These are phyloP conservation scores for Nymphalis c-album DNA, from an alignment of 2,888 invertebrate species.

Conservation along the genomic window DNA sequence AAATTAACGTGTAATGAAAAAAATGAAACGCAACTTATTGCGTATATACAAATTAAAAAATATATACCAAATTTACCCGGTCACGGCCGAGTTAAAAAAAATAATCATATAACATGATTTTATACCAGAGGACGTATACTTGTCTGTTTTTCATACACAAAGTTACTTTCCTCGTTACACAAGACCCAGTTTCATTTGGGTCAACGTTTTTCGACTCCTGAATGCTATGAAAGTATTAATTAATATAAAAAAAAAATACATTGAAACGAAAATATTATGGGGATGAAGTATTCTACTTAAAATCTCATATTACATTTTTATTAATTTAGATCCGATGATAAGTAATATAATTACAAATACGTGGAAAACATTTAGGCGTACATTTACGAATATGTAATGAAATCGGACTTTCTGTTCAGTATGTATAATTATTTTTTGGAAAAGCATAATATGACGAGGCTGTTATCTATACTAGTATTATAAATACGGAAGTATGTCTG, in stretches of 20 bases:
- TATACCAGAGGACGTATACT: constrained; percentile 26
- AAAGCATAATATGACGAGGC: too few relatives aligned
- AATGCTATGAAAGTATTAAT: constrained; percentile 34
- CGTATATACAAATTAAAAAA: not conserved
- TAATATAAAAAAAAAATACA: constrained; percentile 30
- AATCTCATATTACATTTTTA: not conserved
- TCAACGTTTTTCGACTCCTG: constrained; percentile 34
- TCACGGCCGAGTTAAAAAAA: constrained; percentile 18
- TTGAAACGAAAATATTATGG: constrained; percentile 15
- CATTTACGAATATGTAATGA: too few relatives aligned
- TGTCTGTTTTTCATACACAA: constrained; percentile 33
- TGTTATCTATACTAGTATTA: too few relatives aligned
- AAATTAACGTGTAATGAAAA: too few relatives aligned
- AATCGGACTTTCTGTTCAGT: too few relatives aligned
- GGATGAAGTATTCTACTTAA: not conserved
- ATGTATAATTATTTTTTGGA: too few relatives aligned
- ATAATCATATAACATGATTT: constrained; percentile 23
- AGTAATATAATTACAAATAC: too few relatives aligned
- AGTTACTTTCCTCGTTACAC: constrained; percentile 36
- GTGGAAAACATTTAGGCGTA: too few relatives aligned
- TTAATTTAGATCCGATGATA: not conserved
- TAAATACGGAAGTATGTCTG: too few relatives aligned
- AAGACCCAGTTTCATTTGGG: constrained; percentile 36
- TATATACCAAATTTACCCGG: constrained; percentile 3
- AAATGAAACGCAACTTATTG: not conserved